Conservation (phyloP, 2,888 invertebrate species). For the Xestoiulus laeticollis region DNA sequence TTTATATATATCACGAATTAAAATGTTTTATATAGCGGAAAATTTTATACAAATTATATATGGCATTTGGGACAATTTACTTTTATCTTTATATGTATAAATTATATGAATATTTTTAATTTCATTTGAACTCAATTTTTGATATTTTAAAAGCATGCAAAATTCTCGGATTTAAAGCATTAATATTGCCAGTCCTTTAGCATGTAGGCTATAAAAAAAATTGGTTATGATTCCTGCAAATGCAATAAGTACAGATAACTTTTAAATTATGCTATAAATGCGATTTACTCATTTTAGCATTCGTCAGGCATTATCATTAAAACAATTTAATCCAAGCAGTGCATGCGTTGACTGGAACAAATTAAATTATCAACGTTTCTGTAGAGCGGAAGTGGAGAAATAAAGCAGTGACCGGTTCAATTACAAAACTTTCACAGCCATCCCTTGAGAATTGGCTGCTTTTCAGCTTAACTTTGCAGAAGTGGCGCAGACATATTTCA, state of each 20-base stretch:
- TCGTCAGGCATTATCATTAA: not conserved
- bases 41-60: no score
- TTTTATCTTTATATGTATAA: no score
- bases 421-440: not conserved
- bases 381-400: not conserved
- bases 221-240: not conserved
- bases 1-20: no score
- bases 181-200: no score
- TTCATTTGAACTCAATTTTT: no score
- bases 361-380: not conserved
- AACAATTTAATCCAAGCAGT: not conserved
- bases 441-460: not conserved
- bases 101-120: no score
- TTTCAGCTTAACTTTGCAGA: not conserved
- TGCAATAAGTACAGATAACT: not conserved
- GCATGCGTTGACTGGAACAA: not conserved
- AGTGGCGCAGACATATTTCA: conserved; percentile 9
- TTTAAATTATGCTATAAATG: not conserved
- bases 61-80: no score
- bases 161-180: no score
- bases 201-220: no score
- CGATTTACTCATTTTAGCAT: not conserved
- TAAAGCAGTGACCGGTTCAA: not conserved
- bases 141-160: no score
- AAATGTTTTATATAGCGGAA: no score